phyloP scores from a whole-genome alignment of 1,140 invertebrate species.

The Drosophila triauraria region DNA sequence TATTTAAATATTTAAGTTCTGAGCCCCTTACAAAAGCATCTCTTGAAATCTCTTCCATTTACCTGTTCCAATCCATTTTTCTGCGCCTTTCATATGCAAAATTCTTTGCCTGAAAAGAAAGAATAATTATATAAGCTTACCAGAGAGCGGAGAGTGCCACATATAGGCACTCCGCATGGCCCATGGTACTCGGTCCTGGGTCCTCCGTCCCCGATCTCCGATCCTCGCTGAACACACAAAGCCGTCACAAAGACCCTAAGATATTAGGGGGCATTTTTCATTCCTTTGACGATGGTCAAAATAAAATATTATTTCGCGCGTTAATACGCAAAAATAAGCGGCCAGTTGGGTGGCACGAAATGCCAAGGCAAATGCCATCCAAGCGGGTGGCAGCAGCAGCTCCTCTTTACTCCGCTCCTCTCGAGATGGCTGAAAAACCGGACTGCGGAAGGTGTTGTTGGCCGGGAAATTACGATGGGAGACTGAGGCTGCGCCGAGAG shows the following conservation, averaged over 20 bases:
- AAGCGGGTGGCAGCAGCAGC: constrained; percentile 65
- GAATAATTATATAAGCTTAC: constrained; percentile 48
- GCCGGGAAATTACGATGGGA: constrained; percentile 76
- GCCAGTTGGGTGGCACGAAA: constrained; percentile 71
- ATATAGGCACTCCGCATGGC: constrained; percentile 9
- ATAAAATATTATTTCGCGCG: constrained; percentile 83
- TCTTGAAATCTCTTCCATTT: background rate
- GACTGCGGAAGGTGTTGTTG: constrained; percentile 72
- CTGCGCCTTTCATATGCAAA: constrained; percentile 6
- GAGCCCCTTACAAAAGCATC: background rate
- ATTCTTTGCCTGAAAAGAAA: constrained; percentile 24
- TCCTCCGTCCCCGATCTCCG: constrained; percentile 1
- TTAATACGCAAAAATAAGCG: constrained; percentile 81
- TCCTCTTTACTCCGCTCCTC: background rate
- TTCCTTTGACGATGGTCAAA: constrained; percentile 82
- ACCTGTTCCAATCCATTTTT: constrained; percentile 22
- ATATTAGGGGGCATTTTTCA: constrained; percentile 82
- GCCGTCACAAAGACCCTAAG: constrained; percentile 79
- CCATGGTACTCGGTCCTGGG: background rate
- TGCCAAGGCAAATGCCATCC: constrained; percentile 36
- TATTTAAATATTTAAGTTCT: background rate
- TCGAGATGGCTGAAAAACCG: constrained; percentile 27
- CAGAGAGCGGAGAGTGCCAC: background rate
- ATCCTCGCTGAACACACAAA: constrained; percentile 49
- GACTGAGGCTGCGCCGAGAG: constrained; percentile 30